Conservation (phyloP, 2,113 vertebrate species). For the Crotalus helleri region DNA sequence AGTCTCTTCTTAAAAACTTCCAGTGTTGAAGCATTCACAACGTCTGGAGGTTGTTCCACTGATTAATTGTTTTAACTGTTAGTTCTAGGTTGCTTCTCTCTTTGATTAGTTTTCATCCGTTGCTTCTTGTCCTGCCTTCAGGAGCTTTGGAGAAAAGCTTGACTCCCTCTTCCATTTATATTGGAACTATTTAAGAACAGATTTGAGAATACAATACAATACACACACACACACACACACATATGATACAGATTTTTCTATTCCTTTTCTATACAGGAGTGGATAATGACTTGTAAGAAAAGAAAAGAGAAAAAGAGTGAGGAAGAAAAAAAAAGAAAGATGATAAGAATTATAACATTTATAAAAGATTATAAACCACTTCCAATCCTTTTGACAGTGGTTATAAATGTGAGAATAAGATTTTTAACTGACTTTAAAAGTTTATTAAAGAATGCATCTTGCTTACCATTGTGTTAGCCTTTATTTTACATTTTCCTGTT, state of each 20-base stretch:
- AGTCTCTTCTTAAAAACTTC: too few species aligned
- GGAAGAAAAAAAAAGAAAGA: not conserved
- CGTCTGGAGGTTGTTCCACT: too few species aligned
- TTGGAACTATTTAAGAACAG: not conserved
- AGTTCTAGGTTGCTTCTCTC: too few species aligned
- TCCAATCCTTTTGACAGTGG: not conserved
- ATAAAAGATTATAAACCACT: not conserved
- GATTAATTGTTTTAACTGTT: too few species aligned
- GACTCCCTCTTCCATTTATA: not conserved
- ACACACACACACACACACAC: not conserved
- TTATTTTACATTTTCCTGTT: constrained; percentile 27
- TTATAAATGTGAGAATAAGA: not conserved
- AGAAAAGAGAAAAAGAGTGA: not conserved
- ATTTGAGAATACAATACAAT: not conserved
- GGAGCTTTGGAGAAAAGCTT: too few species aligned
- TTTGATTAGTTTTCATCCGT: too few species aligned
- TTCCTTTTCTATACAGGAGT: not conserved
- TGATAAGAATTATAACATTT: not conserved
- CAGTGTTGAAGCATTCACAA: too few species aligned
- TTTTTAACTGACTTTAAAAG: not conserved
- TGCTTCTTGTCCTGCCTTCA: too few species aligned
- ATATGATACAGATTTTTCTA: not conserved
- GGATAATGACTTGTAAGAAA: not conserved
- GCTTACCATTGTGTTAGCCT: not conserved
- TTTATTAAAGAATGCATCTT: not conserved